A percentile compares a stretch with the other conserved stretches of the same genome.
phyloP scores from a whole-genome alignment of 2,113 vertebrate species.

The Myiagra hebetior region DNA sequence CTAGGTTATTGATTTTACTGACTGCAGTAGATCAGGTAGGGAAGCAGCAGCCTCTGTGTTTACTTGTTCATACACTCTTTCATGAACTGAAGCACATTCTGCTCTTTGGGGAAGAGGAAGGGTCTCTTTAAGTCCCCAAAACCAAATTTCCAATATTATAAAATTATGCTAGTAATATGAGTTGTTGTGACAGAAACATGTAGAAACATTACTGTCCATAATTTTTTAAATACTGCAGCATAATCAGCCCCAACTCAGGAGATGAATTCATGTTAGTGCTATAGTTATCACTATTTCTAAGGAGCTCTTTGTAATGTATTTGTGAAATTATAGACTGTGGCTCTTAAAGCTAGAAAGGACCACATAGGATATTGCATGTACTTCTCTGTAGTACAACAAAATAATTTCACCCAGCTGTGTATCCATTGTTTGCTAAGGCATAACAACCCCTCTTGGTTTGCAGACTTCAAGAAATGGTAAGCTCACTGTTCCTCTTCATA shows the following conservation, averaged over 20 bases:
- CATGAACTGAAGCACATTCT: not conserved
- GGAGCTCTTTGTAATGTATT: not conserved
- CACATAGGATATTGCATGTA: not conserved
- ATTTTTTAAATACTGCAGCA: not conserved
- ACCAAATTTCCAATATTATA: not conserved
- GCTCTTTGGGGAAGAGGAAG: not conserved
- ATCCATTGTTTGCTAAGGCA: not conserved
- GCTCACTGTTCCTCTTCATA: not conserved
- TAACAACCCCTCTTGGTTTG: not conserved
- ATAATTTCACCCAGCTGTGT: not conserved
- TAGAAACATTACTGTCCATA: not conserved
- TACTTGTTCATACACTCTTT: not conserved
- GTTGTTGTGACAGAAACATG: not conserved
- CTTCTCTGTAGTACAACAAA: not conserved
- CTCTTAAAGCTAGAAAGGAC: not conserved
- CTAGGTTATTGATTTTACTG: not conserved
- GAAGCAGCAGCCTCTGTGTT: not conserved
- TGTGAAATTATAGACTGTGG: not conserved
- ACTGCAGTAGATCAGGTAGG: not conserved
- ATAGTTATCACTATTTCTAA: not conserved
- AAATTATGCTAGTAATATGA: not conserved
- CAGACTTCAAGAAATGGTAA: not conserved
- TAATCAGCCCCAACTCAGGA: not conserved
- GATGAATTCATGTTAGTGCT: not conserved
- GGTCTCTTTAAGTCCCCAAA: not conserved